A percentile compares a stretch with the other conserved stretches of the same genome.
phyloP scores from a whole-genome alignment of 2,797 vertebrate species.

The Mormyrus hasselquistii region DNA sequence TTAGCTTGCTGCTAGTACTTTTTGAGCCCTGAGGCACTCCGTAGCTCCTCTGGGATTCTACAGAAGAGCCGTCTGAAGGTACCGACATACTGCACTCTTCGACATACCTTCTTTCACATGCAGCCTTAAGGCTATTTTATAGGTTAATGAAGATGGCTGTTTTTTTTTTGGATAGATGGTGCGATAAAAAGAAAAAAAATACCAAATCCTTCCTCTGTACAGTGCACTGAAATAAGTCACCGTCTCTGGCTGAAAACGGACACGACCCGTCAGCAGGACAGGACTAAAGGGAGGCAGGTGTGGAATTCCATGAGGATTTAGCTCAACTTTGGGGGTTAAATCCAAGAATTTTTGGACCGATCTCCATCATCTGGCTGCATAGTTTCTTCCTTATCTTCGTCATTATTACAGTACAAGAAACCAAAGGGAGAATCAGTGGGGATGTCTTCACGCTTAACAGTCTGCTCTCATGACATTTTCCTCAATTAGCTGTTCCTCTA shows the following conservation, averaged over 20 bases:
- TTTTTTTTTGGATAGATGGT: neutral
- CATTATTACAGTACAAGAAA: neutral
- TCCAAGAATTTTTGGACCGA: neutral
- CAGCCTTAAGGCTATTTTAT: neutral
- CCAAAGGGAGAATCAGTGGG: slow-evolving; percentile 17
- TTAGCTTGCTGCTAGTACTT: neutral
- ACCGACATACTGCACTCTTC: neutral
- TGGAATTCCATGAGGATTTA: slow-evolving; percentile 37
- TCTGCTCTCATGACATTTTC: neutral
- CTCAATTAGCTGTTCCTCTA: neutral
- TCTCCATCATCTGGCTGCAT: neutral
- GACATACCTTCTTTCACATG: neutral
- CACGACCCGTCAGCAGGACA: slow-evolving; percentile 32
- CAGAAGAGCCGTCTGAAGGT: neutral
- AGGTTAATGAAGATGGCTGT: neutral
- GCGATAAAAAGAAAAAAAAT: neutral
- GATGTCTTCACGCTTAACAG: neutral
- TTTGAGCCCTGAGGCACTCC: neutral
- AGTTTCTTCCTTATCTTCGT: neutral
- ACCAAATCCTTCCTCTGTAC: slow-evolving; percentile 31
- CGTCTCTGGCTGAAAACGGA: slow-evolving; percentile 40
- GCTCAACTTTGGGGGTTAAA: neutral
- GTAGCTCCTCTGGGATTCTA: neutral
- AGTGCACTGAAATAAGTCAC: slow-evolving; percentile 46
- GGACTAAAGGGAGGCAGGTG: slow-evolving; percentile 33